Conservation (phyloP, 2,113 vertebrate genomes). For the Semnornis frantzii region DNA sequence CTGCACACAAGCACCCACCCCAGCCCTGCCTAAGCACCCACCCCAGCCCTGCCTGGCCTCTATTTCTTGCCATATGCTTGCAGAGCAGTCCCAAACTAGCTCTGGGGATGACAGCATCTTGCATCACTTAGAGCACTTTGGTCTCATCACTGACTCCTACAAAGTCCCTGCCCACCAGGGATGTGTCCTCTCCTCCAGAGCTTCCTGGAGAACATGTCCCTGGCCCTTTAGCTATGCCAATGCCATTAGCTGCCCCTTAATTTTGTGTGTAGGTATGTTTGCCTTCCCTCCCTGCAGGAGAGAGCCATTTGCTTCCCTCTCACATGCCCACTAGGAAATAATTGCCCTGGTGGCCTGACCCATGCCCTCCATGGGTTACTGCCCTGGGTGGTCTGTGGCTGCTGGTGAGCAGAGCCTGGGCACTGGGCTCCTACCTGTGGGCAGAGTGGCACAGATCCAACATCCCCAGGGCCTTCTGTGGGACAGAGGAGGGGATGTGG, state of each 20-base stretch:
- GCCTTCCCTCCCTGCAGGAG: not conserved
- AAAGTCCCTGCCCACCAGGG: not conserved
- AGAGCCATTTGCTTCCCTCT: not conserved
- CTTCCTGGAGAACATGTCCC: not conserved
- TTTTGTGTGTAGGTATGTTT: not conserved
- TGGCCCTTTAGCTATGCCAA: not conserved
- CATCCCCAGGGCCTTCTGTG: accelerated
- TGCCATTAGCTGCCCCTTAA: not conserved
- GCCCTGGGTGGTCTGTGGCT: not conserved
- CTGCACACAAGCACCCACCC: not conserved
- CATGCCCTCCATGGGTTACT: not conserved
- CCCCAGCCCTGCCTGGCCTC: not conserved
- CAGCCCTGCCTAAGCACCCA: not conserved
- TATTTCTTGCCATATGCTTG: not conserved
- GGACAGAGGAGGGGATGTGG: too few relatives aligned
- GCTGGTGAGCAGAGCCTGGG: not conserved
- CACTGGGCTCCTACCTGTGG: accelerated
- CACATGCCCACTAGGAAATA: not conserved
- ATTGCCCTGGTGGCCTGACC: not conserved
- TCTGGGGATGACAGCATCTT: too few relatives aligned
- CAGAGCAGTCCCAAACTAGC: not conserved
- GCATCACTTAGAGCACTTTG: not conserved
- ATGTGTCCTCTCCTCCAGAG: not conserved
- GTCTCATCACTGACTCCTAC: not conserved
- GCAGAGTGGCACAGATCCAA: not conserved